Evolutionary conservation across 2,888 invertebrate genomes (phyloP), one percentile per base, ranked within the genome.

Genomic region (Limnephilus rhombicus): DNA sequence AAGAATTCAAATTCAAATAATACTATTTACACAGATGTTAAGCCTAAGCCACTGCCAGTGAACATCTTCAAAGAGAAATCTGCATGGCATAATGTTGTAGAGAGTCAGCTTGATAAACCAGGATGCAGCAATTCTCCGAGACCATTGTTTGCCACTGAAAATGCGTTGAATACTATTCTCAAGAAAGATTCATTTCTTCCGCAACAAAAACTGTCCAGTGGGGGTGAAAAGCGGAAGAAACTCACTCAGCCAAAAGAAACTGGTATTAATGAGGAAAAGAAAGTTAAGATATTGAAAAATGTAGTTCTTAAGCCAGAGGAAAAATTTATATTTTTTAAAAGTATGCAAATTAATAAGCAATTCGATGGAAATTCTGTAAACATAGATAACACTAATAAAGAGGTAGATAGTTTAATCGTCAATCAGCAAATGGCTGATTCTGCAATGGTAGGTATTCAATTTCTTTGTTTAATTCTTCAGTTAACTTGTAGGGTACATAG

Each of bases 261-360:
- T 68, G 68, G 68, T 9, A 68, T 49, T 82, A 68, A 12, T 85
- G n/a, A 68, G 5, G 34, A 85, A 34, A 90, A 45, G 41, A 92
- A 90, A 45, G 86, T 68, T 34, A 37, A 68, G 68, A 85, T 86
- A n/a, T 90, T 15, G 87, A 88, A 29, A 31, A 68, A 7, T 9
- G 45, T 90, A 11, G 12, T 82, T 18, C 41, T 92, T 15, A 92
- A 80, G 18, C 68, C 90, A 11, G 90, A 90, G 18, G 92, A 92
- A 82, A 88, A 90, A 1, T 87, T n/a, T 34, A 37, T 85, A 13
- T 34, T 92, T 81, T 81, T 92, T 13, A 24, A 80, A 12, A 49
- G 12, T 31, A 82, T 91, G 81, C 45, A 81, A 81, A 91, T 37
- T 41, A 85, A 91, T 68, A 15, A 80, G 41, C 41, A 13, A 85